phyloP scores from a whole-genome alignment of 2,113 vertebrate genomes.

The Elephantulus edwardii region DNA sequence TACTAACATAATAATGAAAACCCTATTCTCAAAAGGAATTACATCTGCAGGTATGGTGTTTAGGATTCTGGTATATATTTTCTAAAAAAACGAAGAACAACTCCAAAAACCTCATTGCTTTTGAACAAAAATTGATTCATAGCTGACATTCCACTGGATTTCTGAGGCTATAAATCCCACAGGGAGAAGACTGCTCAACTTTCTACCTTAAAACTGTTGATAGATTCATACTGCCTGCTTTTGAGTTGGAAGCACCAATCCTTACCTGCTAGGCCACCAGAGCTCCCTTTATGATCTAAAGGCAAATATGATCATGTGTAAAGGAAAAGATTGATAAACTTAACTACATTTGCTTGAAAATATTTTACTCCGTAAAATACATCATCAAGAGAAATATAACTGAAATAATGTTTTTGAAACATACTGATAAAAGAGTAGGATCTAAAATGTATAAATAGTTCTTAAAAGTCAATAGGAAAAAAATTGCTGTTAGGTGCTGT shows the following conservation, averaged over 20 bases:
- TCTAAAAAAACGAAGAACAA: background rate
- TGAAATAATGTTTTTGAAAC: background rate
- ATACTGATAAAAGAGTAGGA: background rate
- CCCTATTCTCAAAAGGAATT: background rate
- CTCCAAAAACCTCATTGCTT: too few relatives aligned
- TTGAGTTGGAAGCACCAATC: too few relatives aligned
- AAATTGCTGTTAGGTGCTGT: too few relatives aligned
- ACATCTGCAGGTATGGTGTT: background rate
- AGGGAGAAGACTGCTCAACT: too few relatives aligned
- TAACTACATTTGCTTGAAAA: background rate
- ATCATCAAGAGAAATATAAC: background rate
- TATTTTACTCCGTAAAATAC: background rate
- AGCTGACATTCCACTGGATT: too few relatives aligned
- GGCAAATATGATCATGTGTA: background rate
- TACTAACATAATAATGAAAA: background rate
- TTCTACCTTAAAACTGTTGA: too few relatives aligned
- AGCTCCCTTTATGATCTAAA: background rate
- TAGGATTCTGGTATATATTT: background rate
- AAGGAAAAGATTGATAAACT: background rate
- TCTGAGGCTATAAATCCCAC: too few relatives aligned
- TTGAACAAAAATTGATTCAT: too few relatives aligned
- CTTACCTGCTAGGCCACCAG: too few relatives aligned
- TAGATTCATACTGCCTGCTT: too few relatives aligned
- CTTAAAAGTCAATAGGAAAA: background rate
- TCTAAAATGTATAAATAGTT: background rate